Percentiles rank a stretch among this genome's conserved stretches.
phyloP scores from a whole-genome alignment of 2,113 vertebrate species.

The Cheirogaleus medius region DNA sequence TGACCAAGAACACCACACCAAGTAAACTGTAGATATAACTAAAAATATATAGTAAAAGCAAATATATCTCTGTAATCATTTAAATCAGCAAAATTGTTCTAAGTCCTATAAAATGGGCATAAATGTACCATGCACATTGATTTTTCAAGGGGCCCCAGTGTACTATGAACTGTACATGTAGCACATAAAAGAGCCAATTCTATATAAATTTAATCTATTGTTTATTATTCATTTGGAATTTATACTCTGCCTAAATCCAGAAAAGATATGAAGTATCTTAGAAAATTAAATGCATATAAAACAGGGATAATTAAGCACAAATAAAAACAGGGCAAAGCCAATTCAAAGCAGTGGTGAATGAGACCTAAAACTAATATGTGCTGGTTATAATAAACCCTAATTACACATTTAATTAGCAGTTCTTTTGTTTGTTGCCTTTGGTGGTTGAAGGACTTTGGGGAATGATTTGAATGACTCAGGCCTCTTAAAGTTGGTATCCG shows the following conservation, averaged over 20 bases:
- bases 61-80: conserved; percentile 36
- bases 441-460: conserved; percentile 28
- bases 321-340: conserved; percentile 45
- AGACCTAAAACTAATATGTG: conserved; percentile 6
- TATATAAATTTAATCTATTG: conserved; percentile 55
- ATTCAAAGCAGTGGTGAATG: conserved; percentile 28
- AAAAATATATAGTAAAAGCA: conserved; percentile 50
- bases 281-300: conserved; percentile 44
- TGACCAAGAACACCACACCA: conserved; percentile 36
- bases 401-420: conserved; percentile 54
- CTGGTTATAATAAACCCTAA: conserved; percentile 50
- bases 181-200: conserved; percentile 44
- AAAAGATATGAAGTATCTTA: conserved; percentile 48
- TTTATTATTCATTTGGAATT: conserved; percentile 57
- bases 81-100: conserved; percentile 53
- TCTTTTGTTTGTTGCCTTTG: conserved; percentile 36
- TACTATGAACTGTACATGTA: conserved; percentile 27
- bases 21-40: conserved; percentile 18
- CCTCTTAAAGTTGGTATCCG: conserved; percentile 36
- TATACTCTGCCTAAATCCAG: conserved; percentile 6
- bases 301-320: conserved; percentile 32
- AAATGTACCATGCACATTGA: conserved; percentile 35
- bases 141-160: conserved; percentile 21
- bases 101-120: conserved; percentile 37
- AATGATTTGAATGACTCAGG: conserved; percentile 34